Conservation (phyloP, 2,113 vertebrate species). For the Plecotus auritus region DNA sequence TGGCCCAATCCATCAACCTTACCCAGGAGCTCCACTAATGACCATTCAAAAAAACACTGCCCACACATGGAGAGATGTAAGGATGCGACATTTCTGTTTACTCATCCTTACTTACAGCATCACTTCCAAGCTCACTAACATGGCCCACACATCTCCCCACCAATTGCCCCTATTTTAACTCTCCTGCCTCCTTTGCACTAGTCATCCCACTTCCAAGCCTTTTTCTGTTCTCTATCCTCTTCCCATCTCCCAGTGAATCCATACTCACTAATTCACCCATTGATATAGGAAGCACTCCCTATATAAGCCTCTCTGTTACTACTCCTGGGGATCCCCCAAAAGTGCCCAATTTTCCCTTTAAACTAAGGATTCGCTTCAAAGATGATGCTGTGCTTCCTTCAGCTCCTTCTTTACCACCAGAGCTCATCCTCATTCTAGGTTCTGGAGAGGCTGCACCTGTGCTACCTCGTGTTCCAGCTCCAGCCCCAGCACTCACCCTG, state of each 20-base stretch:
- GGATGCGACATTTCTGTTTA: not conserved
- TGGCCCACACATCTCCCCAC: not conserved
- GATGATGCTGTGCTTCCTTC: not conserved
- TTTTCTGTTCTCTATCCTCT: not conserved
- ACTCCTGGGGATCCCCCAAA: not conserved
- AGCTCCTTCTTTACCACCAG: not conserved
- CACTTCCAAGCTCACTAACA: not conserved
- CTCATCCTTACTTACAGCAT: not conserved
- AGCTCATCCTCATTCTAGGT: not conserved
- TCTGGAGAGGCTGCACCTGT: not conserved
- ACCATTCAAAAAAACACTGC: not conserved
- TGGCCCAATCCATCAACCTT: not conserved
- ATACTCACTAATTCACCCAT: not conserved
- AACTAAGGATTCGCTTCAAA: not conserved
- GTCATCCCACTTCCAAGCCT: not conserved
- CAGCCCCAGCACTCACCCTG: slow-evolving; percentile 22
- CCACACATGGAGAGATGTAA: no score
- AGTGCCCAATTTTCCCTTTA: not conserved
- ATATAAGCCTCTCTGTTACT: not conserved
- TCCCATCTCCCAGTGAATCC: not conserved
- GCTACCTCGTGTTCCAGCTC: accelerated
- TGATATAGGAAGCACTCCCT: not conserved
- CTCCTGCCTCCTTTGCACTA: not conserved
- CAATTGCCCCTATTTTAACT: not conserved
- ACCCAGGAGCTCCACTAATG: not conserved